Evolutionary conservation across 2,113 vertebrate genomes (phyloP).

Genomic region (Pungitius pungitius): DNA sequence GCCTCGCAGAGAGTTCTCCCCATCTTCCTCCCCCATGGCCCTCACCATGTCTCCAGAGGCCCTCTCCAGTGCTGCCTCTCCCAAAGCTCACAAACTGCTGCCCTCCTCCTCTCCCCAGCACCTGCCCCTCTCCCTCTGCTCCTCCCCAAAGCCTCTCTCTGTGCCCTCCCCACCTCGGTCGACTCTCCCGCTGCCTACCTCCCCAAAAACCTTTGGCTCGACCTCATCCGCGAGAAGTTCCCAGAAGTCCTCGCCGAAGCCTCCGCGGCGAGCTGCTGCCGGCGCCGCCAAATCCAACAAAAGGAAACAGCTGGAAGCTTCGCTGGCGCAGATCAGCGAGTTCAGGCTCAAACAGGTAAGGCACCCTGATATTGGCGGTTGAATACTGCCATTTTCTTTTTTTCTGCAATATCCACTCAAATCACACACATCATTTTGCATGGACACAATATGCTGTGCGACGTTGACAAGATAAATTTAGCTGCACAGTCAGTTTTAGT

Average conservation of each 20-base stretch:
- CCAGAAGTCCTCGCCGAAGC: constrained; percentile 62
- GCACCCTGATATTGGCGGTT: constrained; percentile 8
- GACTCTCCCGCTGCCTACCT: constrained; percentile 69
- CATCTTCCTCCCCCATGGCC: constrained; percentile 69
- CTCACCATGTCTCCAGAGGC: constrained; percentile 74
- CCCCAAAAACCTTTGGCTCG: constrained; percentile 75
- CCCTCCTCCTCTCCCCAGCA: constrained; percentile 77
- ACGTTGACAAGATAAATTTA: background rate
- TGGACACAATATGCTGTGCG: constrained; percentile 5
- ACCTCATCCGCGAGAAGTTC: constrained; percentile 71
- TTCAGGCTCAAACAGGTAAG: constrained; percentile 92
- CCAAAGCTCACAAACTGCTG: constrained; percentile 84
- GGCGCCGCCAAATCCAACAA: constrained; percentile 88
- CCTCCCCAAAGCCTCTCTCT: constrained; percentile 79
- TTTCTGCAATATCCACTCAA: background rate
- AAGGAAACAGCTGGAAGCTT: constrained; percentile 93
- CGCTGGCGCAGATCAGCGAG: constrained; percentile 88
- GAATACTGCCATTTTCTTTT: background rate
- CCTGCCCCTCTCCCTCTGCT: constrained; percentile 79
- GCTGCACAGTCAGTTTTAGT: constrained; percentile 15
- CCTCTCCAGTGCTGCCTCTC: constrained; percentile 64
- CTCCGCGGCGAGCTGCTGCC: constrained; percentile 57
- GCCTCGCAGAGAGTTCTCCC: constrained; percentile 86
- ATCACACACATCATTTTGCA: background rate
- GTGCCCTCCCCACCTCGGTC: constrained; percentile 77